Evolutionary conservation across 2,797 vertebrate species (phyloP).

Genomic region (Phylloscopus collybita): DNA sequence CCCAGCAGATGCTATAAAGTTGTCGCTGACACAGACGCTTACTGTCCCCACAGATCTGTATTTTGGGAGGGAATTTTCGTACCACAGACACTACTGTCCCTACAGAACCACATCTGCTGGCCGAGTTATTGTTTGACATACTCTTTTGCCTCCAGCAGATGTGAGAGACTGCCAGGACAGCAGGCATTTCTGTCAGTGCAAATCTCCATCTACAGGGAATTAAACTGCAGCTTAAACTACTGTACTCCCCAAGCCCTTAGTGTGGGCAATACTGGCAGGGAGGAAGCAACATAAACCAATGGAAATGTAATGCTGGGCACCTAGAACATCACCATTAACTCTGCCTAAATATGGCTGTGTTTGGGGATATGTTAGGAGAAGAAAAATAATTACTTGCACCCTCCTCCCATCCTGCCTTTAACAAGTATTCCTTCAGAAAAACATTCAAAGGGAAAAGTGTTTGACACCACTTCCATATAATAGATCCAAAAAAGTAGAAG

Average conservation of each 20-base stretch:
- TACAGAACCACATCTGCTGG: conserved; percentile 65
- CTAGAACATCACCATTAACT: not conserved
- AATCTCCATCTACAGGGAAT: conserved; percentile 36
- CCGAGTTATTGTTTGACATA: conserved; percentile 14
- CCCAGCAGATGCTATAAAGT: conserved; percentile 56
- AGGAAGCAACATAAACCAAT: not conserved
- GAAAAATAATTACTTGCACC: not conserved
- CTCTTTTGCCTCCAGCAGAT: conserved; percentile 41
- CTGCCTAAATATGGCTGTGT: not conserved
- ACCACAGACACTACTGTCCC: conserved; percentile 70
- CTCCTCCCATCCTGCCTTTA: not conserved
- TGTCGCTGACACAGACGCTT: conserved; percentile 62
- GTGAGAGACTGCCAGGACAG: conserved; percentile 24
- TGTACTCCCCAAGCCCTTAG: not conserved
- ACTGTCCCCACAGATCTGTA: conserved; percentile 59
- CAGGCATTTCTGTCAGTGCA: conserved; percentile 57
- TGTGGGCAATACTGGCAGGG: not conserved
- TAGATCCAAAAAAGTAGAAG: not conserved
- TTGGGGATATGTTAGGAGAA: not conserved
- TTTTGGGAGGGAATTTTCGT: conserved; percentile 29
- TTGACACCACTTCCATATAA: not conserved
- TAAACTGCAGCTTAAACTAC: not conserved
- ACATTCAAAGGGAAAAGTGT: not conserved
- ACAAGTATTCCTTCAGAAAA: not conserved
- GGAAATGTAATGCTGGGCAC: not conserved